Evolutionary conservation across 2,113 vertebrate genomes (phyloP), one percentile per base, ranked within the genome.

Genomic region (Osmerus eperlanus): DNA sequence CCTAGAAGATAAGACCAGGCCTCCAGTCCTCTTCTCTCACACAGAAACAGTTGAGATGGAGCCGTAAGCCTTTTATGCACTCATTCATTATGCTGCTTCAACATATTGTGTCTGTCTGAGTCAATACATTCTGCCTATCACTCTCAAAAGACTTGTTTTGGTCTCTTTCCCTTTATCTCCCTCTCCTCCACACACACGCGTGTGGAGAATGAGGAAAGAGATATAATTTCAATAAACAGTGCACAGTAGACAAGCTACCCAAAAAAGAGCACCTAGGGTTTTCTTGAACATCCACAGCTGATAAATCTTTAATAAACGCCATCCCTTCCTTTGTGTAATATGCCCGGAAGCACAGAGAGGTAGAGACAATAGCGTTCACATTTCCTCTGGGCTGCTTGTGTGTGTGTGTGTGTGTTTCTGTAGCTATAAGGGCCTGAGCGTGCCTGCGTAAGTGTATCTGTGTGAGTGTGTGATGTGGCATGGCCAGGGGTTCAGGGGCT

Each of bases 201-300:
- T 21, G 21, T 21, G n/a, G 21, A 60, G 21, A 23, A 23, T 60
- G 61, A 2, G 3, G 47, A 65, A 71, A 63, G 25, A 73, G 78
- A 75, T 47, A 60, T 58, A 63, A 61, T 65, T 47, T 70, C 51
- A 13, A 25, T 68, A 70, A 70, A n/a, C 25, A 7, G 19, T 12
- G 65, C 12, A 61, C 36, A 21, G 3, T 61, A 23, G 23, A 67
- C 19, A 60, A 25, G 54, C 54, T 18, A n/a, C 54, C 54, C 54
- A 56, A n/a, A 1, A 36, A 53, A 83, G 52, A 65, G 60, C 58
- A 29, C 19, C 70, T 78, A 74, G 65, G 25, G n/a, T 25, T 67
- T 66, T 25, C 32, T 58, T 71, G 69, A 19, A 51, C 62, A 69
- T 36, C 67, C 60, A 41, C 58, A 23, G 29, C 19, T 21, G 18